A percentile compares a stretch with the other conserved stretches of the same genome.
phyloP scores from a whole-genome alignment of 2,797 vertebrate genomes.

The Threskiornis aethiopicus region DNA sequence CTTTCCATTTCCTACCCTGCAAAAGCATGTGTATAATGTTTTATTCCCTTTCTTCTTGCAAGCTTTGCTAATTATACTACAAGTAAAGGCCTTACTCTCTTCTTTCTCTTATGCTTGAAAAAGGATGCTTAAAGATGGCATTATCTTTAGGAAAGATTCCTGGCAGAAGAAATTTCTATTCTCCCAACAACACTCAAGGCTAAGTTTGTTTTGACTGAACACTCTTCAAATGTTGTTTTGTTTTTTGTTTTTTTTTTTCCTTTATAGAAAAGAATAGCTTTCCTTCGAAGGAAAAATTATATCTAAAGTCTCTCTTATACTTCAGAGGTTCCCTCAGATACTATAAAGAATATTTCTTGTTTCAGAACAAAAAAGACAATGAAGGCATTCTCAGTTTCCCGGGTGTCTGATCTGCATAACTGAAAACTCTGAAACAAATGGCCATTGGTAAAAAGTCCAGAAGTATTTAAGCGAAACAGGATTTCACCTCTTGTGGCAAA shows the following conservation, averaged over 20 bases:
- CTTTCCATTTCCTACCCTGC: neutral
- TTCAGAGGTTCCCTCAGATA: neutral
- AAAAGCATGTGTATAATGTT: neutral
- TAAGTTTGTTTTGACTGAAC: conserved; percentile 49
- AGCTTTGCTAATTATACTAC: conserved; percentile 9
- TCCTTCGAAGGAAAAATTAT: neutral
- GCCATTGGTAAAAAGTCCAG: neutral
- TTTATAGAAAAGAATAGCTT: neutral
- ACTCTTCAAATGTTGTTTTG: neutral
- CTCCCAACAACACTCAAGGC: conserved; percentile 12
- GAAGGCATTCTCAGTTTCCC: neutral
- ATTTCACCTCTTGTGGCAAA: neutral
- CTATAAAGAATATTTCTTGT: conserved; percentile 5
- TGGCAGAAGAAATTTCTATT: conserved; percentile 23
- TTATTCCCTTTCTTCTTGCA: conserved; percentile 15
- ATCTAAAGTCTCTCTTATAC: neutral
- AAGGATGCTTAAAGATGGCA: neutral
- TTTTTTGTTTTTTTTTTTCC: neutral
- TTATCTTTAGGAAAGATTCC: conserved; percentile 16
- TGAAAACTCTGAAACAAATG: neutral
- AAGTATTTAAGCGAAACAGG: neutral
- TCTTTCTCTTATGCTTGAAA: neutral
- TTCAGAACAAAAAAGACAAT: conserved; percentile 11
- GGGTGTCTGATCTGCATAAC: neutral
- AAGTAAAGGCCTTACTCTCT: neutral